Evolutionary conservation across 2,113 vertebrate species (phyloP).

Genomic region (Seriola dumerili): DNA sequence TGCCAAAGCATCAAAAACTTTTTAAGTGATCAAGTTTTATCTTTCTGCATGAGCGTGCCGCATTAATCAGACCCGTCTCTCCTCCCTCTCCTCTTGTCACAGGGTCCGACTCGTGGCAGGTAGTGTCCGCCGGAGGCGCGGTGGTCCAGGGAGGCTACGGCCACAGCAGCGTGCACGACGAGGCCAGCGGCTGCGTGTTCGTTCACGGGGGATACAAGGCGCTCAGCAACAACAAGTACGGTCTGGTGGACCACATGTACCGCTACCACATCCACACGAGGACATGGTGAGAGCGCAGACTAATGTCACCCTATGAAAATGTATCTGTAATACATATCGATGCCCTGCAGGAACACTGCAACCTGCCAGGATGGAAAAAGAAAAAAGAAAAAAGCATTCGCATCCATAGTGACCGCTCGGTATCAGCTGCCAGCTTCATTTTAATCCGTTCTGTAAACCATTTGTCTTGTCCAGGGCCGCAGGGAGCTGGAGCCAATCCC

Average conservation of each 20-base stretch:
- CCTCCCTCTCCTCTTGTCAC: constrained; percentile 23
- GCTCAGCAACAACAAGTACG: constrained; percentile 91
- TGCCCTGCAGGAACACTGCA: background rate
- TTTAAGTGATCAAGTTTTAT: constrained; percentile 39
- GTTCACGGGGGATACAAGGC: constrained; percentile 94
- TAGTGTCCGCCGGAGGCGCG: constrained; percentile 86
- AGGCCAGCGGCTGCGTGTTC: constrained; percentile 85
- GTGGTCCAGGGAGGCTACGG: constrained; percentile 93
- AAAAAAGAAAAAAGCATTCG: no score
- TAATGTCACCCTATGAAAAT: background rate
- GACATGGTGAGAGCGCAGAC: constrained; percentile 87
- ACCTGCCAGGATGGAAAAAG: no score
- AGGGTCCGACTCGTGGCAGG: constrained; percentile 89
- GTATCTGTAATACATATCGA: background rate
- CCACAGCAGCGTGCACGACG: constrained; percentile 92
- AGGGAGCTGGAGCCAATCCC: constrained; percentile 1
- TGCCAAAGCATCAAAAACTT: constrained; percentile 43
- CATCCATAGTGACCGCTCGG: no score
- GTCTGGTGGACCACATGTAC: constrained; percentile 93
- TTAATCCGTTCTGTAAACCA: background rate
- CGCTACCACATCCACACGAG: constrained; percentile 85
- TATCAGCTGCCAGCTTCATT: no score
- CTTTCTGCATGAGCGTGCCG: background rate
- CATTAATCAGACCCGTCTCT: constrained; percentile 8
- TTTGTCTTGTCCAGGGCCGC: background rate